Evolutionary conservation across 2,888 invertebrate species (phyloP).

Genomic region (Unio delphinus): DNA sequence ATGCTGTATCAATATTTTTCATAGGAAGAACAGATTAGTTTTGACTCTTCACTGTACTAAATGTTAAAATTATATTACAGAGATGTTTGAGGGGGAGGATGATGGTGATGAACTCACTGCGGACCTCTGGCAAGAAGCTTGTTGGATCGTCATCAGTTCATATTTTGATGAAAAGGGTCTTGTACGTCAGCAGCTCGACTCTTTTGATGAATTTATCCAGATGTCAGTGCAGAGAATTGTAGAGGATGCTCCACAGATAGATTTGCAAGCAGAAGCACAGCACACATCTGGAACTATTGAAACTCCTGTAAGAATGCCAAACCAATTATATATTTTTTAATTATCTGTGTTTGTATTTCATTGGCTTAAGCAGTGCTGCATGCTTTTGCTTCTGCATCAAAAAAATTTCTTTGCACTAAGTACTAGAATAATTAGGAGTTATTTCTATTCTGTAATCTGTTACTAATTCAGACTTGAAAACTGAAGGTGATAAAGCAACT

Average conservation of each 20-base stretch:
- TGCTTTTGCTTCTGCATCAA: not conserved
- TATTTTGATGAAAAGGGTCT: conserved; percentile 99
- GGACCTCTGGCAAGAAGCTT: conserved; percentile 99
- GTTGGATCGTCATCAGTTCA: conserved; percentile 99
- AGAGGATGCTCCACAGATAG: conserved; percentile 98
- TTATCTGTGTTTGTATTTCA: not conserved
- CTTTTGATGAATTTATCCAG: conserved; percentile 99
- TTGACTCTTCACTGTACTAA: no score
- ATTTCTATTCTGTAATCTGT: no score
- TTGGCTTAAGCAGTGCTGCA: not conserved
- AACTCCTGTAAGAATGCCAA: conserved; percentile 60
- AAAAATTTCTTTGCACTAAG: no score
- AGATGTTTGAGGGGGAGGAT: conserved; percentile 57
- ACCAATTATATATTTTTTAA: not conserved
- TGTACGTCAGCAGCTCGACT: conserved; percentile 98
- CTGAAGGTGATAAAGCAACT: no score
- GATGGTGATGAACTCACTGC: conserved; percentile 91
- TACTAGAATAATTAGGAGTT: no score
- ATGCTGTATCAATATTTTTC: no score
- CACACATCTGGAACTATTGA: conserved; percentile 91
- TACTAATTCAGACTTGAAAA: no score
- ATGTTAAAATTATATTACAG: conserved; percentile 23
- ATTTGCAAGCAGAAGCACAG: conserved; percentile 96
- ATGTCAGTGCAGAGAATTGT: conserved; percentile 99
- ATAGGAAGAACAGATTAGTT: no score